Evolutionary conservation across 2,113 vertebrate genomes (phyloP), one percentile per base, ranked within the genome.

Genomic region (Albula goreensis): DNA sequence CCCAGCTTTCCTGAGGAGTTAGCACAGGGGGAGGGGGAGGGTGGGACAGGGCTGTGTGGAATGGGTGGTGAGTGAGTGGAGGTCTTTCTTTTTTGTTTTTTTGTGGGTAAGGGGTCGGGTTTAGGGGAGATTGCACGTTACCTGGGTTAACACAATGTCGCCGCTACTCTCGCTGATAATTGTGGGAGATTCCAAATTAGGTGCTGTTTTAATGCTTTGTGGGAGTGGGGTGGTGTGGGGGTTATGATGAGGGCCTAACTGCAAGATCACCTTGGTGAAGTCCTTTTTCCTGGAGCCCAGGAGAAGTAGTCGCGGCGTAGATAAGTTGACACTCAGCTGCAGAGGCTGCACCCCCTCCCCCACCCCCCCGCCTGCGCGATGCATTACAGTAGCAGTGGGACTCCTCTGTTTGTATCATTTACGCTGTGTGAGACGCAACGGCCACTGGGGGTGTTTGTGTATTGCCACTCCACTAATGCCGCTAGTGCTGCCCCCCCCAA

Each of bases 181-280:
- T 41, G 0, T 41, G 31, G 0, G 31, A 41, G 31, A 41, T 41
- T 41, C 31, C 31, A 41, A 1, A 41, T 41, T 41, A 41, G 31
- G 31, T 0, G 31, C 31, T 41, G 31, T 41, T 41, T 25, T 48
- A 25, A 7, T 4, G 77, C 77, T 78, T 48, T 31, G 12, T 60
- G 12, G 8, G 13, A 25, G 5, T 74, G 70, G 7, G 60, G 17
- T 6, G 2, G 60, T 15, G 70, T 8, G 9, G 70, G 25, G n/a
- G n/a, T 8, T 31, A 9, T 41, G 70, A 10, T n/a, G 4, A 86
- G 70, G 79, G 74, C 86, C 84, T 85, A 86, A 89, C 80, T 56
- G 87, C 82, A 82, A 85, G 70, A 86, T 88, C 78, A 51, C 49
- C 49, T 86, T 90, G 83, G 63, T 79, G 41, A 13, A 78, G 48